A percentile compares a stretch with the other conserved stretches of the same genome.
phyloP scores from a whole-genome alignment of 2,888 invertebrate genomes.

The Lasioglossum vierecki region DNA sequence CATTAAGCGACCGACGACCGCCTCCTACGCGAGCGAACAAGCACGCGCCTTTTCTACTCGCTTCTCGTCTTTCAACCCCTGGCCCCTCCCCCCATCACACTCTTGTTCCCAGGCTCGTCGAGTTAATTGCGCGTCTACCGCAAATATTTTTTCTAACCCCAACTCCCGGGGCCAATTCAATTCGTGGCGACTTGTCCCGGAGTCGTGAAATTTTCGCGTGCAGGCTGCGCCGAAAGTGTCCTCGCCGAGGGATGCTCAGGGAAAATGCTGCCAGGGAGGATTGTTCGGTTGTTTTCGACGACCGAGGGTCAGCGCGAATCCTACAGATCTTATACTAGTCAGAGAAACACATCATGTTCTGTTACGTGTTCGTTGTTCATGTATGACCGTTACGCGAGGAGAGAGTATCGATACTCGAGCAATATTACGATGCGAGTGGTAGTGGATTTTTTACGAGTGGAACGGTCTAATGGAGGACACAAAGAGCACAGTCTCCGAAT shows the following conservation, averaged over 20 bases:
- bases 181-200: background rate
- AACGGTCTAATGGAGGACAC: background rate
- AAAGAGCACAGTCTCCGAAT: background rate
- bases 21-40: slow-evolving; percentile 40
- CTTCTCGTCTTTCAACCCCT: background rate
- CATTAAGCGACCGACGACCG: slow-evolving; percentile 69
- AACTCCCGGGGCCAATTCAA: slow-evolving; percentile 31
- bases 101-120: slow-evolving; percentile 39
- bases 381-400: too few relatives aligned
- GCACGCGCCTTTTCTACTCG: slow-evolving; percentile 29
- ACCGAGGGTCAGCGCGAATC: background rate
- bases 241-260: background rate
- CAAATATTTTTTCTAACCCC: slow-evolving; percentile 36
- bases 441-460: too few relatives aligned
- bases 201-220: background rate
- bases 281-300: background rate
- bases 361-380: too few relatives aligned
- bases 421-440: too few relatives aligned
- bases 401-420: too few relatives aligned
- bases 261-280: background rate
- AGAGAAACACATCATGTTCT: too few relatives aligned
- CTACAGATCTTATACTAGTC: too few relatives aligned
- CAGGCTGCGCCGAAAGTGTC: background rate
- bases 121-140: slow-evolving; percentile 60
- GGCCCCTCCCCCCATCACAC: background rate